Percentiles rank a stretch among this genome's conserved stretches.
Conservation (phyloP, 2,797 vertebrate genomes). For the Sorex maritimensis region DNA sequence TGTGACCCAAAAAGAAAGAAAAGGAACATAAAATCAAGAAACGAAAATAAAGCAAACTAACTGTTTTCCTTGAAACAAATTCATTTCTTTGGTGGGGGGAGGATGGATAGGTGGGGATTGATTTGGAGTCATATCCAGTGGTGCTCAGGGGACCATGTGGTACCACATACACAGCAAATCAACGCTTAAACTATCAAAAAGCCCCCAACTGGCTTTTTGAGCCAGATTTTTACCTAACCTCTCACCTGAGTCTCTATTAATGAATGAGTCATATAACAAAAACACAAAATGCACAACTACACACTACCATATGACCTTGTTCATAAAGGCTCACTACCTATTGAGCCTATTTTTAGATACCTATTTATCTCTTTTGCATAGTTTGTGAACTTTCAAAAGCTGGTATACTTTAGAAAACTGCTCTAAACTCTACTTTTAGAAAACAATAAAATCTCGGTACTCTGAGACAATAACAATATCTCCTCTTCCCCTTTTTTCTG, state of each 20-base stretch:
- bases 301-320: neutral
- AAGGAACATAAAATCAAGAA: neutral
- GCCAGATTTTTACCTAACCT: conserved; percentile 28
- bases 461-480: neutral
- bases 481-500: neutral
- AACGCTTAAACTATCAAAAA: too few relatives aligned
- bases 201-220: neutral
- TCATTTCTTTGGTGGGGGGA: neutral
- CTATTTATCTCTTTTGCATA: neutral
- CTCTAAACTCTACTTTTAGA: conserved; percentile 21
- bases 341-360: too few relatives aligned
- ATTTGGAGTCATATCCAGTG: too few relatives aligned
- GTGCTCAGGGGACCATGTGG: too few relatives aligned
- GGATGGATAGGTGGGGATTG: too few relatives aligned
- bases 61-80: conserved; percentile 4
- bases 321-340: neutral
- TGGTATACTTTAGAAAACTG: neutral
- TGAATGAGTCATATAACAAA: neutral
- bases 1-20: too few relatives aligned
- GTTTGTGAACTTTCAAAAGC: conserved; percentile 44
- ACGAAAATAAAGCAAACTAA: neutral
- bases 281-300: neutral
- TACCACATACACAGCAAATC: too few relatives aligned
- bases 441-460: conserved; percentile 20
- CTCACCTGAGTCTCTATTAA: neutral